Evolutionary conservation across 1,140 invertebrate species (phyloP), one percentile per base, ranked within the genome.

Genomic region (Macrosteles quadrilineatus): DNA sequence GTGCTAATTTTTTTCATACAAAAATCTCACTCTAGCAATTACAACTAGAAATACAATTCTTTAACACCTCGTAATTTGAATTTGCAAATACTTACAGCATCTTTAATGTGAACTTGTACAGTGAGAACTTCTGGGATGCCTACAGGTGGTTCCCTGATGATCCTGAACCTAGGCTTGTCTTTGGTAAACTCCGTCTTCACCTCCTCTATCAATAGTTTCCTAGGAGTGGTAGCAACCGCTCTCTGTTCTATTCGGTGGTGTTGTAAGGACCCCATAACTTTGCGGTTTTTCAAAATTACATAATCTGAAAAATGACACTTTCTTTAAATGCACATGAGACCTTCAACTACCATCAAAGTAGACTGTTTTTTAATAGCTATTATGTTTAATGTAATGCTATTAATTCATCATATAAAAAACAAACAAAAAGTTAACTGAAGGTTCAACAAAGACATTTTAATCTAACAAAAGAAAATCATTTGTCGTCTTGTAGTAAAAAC

Each of bases 211-310:
- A 57, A 36, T 30, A 62, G 29, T 45, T 70, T 69, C 19, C 77
- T 78, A 11, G 72, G 73, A 73, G 75, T 79, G 75, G 83, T 79
- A 73, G 86, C 78, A 1, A 87, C 78, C 76, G 89, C 85, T 57
- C 87, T 81, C 73, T 90, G 87, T 77, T 90, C 85, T 71, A 92
- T 89, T 73, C 85, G 86, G 77, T 93, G 91, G 14, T 85, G 79
- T 57, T 91, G 87, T 21, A 94, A 76, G 32, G 82, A 88, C 0
- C 94, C 94, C 73, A 94, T 86, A 50, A 82, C 85, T 74, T 84
- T 85, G 64, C 83, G 79, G 77, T 89, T 87, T 76, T 88, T 87
- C 36, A 89, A 73, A 29, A 87, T 77, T 11, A 83, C 75, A 80
- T 82, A 87, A 64, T 85, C 83, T 80, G 69, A 11, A 70, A 74